Base-by-base conservation (phyloP, 2,113 vertebrate species). In the Leucopternis melanops region DNA sequence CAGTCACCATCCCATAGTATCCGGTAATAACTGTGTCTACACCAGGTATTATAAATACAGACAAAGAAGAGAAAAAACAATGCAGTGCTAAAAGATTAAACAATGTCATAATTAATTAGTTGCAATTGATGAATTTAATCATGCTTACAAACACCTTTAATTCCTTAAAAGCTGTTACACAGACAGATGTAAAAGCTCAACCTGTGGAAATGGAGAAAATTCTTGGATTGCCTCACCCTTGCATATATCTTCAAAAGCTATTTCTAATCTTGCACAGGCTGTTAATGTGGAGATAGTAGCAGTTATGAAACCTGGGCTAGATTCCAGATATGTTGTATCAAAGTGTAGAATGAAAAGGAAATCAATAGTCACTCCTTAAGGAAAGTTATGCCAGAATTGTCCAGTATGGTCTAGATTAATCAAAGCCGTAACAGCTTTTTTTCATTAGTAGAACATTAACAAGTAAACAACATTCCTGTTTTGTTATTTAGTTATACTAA, bases 321-420 rank as follows among this genome's bases (percentile, higher is more conserved):
- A 84, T 95, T 97, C 97, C 97, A 97, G 97, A 95, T 94, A 95
- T 77, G 90, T 74, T 87, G 94, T 93, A 95, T 96, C 89, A 84
- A 95, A 97, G 97, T 97, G 97, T 96, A 95, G 92, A 93, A 91
- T 96, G 96, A 97, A 97, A 92, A 96, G 96, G 97, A 97, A 97
- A 97, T 97, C 89, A 94, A 97, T 97, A 96, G 96, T 93, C 82
- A 93, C 82, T 97, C 85, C n/a, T 90, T 59, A 59, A 80, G 87
- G 88, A 74, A 82, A 94, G 69, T 80, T 90, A 94, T 93, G 95
- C 95, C 95, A 97, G 81, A 95, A 74, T 92, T 83, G 79, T 90
- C 71, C 47, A 34, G 87, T 74, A 78, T 81, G 71, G 65, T 31
- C 71, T 67, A 69, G 78, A 97, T 97, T 95, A 97, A 95, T 97